Base-by-base conservation (phyloP, 1,140 invertebrate genomes). In the Chelonus insularis region DNA sequence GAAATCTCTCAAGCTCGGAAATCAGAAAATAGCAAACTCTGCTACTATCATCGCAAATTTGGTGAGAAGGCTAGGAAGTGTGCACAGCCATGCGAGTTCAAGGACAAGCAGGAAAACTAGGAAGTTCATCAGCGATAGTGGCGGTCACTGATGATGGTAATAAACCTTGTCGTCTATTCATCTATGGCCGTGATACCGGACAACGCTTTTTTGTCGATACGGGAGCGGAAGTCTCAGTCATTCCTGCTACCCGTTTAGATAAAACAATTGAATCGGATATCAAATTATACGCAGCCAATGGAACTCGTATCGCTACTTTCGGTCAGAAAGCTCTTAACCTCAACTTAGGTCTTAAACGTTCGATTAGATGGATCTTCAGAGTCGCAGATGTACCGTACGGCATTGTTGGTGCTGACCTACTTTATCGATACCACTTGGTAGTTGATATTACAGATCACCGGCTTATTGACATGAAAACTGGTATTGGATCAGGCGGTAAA, bases 361-460 rank as follows among this genome's bases (percentile, higher is more conserved):
- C 23, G 1, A 56, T 68, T 4, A 6, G 1, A 1, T 74, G 71
- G 68, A 1, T n/a, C 0, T 74, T 74, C 51, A 57, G 68, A 2
- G n/a, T 74, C 1, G 71, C 68, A 6, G 63, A 71, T 14, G 63
- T 72, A 0, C 9, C 50, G 7, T 37, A 57, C 1, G 65, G 68
- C 1, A 74, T 72, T 5, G 48, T 72, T 5, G 71, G 71, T 7
- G 69, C 66, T 0, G 71, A 74, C 51, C 77, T 81, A 48, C 58
- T 83, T 6, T 16, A 18, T 0, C 52, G 72, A 48, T 71, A 67
- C 59, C 57, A 66, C 3, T 50, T 80, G 7, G 23, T 77, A 4
- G 66, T 78, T 0, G 74, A 78, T 60, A 7, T 75, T 23, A 52
- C 47, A 12, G 51, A 62, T 23, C 37, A 62, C 7, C 54, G 57